A percentile compares a stretch with the other conserved stretches of the same genome.
phyloP scores from a whole-genome alignment of 1,140 invertebrate genomes.

The Hycleus cichorii region DNA sequence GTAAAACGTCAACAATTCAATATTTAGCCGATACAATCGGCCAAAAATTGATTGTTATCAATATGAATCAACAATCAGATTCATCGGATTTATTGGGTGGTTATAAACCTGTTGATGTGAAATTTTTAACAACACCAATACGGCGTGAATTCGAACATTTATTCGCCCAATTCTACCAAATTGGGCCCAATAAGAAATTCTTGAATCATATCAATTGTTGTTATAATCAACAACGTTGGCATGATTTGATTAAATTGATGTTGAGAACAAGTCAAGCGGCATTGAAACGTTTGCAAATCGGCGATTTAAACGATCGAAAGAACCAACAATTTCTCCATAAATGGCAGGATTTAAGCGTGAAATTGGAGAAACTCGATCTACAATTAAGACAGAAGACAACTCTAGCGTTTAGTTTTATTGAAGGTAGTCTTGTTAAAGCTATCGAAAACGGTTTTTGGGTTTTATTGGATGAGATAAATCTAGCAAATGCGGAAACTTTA shows the following conservation, averaged over 20 bases:
- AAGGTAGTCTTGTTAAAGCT: constrained; percentile 87
- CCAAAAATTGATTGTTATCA: constrained; percentile 88
- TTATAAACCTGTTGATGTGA: constrained; percentile 92
- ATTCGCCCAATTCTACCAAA: constrained; percentile 72
- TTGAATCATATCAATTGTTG: constrained; percentile 69
- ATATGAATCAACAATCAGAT: constrained; percentile 99
- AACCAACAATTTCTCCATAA: constrained; percentile 29
- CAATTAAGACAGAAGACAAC: constrained; percentile 65
- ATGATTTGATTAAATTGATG: constrained; percentile 67
- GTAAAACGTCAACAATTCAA: constrained; percentile 96
- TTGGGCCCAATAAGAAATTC: constrained; percentile 78
- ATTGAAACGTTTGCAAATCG: constrained; percentile 43
- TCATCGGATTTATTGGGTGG: constrained; percentile 93
- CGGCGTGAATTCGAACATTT: constrained; percentile 75
- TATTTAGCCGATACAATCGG: constrained; percentile 79
- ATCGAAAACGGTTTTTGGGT: constrained; percentile 90
- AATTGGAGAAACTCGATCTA: constrained; percentile 60
- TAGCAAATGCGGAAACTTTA: constrained; percentile 91
- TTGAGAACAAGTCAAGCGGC: constrained; percentile 64
- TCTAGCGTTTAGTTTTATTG: constrained; percentile 86
- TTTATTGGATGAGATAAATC: constrained; percentile 94
- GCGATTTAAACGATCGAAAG: constrained; percentile 22
- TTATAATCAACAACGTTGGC: constrained; percentile 66
- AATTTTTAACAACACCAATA: constrained; percentile 73
- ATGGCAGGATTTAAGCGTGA: constrained; percentile 54